Conservation (phyloP, 2,888 invertebrate species). For the Elgonia sp. region DNA sequence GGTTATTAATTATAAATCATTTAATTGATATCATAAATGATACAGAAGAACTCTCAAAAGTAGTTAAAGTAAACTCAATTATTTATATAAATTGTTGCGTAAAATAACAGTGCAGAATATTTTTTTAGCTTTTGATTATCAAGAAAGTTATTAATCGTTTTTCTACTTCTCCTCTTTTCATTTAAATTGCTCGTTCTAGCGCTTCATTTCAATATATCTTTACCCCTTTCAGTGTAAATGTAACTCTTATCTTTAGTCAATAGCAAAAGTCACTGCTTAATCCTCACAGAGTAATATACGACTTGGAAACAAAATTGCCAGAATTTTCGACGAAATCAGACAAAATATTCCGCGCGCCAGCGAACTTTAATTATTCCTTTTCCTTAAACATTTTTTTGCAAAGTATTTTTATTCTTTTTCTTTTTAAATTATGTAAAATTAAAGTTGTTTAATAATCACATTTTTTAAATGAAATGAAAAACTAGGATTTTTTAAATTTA, state of each 20-base stretch:
- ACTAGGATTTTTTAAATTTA: too few species aligned
- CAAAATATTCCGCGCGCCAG: not conserved
- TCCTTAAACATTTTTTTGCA: not conserved
- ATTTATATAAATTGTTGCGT: too few species aligned
- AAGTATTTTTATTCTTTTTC: too few species aligned
- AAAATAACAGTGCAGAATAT: too few species aligned
- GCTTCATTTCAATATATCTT: slow-evolving; percentile 33
- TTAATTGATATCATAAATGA: too few species aligned
- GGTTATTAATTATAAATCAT: too few species aligned
- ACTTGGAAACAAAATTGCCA: not conserved
- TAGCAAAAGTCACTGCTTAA: slow-evolving; percentile 26
- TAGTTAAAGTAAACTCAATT: too few species aligned
- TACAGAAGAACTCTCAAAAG: too few species aligned
- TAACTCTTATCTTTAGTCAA: slow-evolving; percentile 20
- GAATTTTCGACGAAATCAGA: not conserved
- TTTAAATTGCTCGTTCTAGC: slow-evolving; percentile 33
- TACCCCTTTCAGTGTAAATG: slow-evolving; percentile 8
- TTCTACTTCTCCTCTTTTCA: slow-evolving; percentile 24
- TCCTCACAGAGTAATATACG: not conserved
- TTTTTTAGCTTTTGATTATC: too few species aligned
- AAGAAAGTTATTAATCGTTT: slow-evolving; percentile 14
- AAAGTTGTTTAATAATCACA: too few species aligned
- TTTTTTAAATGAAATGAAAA: too few species aligned
- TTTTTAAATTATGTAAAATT: too few species aligned
- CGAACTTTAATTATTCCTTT: not conserved